Evolutionary conservation across 1,140 invertebrate genomes (phyloP).

Genomic region (Eriosoma lanigerum): DNA sequence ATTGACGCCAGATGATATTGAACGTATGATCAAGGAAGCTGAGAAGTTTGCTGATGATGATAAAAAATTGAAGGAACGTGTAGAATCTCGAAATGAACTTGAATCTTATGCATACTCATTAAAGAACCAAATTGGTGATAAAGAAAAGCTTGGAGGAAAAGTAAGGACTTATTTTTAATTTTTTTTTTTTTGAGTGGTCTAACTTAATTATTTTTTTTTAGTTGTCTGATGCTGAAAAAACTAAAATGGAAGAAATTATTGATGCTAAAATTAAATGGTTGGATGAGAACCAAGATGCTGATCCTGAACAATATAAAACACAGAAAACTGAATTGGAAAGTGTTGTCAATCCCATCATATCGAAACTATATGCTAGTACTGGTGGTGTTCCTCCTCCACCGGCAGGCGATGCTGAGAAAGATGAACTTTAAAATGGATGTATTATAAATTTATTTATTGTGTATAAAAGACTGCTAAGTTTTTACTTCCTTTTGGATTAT

Average conservation of each 20-base stretch:
- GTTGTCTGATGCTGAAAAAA: conserved; percentile 85
- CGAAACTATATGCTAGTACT: conserved; percentile 90
- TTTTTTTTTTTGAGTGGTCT: neutral
- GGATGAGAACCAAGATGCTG: conserved; percentile 92
- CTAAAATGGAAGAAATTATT: conserved; percentile 93
- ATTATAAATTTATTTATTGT: conserved; percentile 33
- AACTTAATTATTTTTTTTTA: conserved; percentile 54
- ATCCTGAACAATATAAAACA: conserved; percentile 90
- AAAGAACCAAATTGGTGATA: conserved; percentile 96
- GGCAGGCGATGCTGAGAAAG: conserved; percentile 58
- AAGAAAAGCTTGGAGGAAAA: conserved; percentile 96
- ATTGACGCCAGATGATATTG: conserved; percentile 95
- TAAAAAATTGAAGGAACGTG: conserved; percentile 94
- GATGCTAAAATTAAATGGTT: conserved; percentile 98
- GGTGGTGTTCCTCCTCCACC: conserved; percentile 74
- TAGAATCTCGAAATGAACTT: conserved; percentile 92
- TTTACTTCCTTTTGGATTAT: conserved; percentile 39
- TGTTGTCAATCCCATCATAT: conserved; percentile 95
- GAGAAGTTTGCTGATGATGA: conserved; percentile 99
- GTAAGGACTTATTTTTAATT: conserved; percentile 57
- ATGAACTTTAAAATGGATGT: conserved; percentile 49
- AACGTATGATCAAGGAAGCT: conserved; percentile 97
- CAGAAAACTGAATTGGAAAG: conserved; percentile 97
- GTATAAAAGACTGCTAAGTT: conserved; percentile 50
- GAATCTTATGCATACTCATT: conserved; percentile 98